Evolutionary conservation across 2,888 invertebrate species (phyloP), one percentile per base, ranked within the genome.

Genomic region (Spilarctia lutea): DNA sequence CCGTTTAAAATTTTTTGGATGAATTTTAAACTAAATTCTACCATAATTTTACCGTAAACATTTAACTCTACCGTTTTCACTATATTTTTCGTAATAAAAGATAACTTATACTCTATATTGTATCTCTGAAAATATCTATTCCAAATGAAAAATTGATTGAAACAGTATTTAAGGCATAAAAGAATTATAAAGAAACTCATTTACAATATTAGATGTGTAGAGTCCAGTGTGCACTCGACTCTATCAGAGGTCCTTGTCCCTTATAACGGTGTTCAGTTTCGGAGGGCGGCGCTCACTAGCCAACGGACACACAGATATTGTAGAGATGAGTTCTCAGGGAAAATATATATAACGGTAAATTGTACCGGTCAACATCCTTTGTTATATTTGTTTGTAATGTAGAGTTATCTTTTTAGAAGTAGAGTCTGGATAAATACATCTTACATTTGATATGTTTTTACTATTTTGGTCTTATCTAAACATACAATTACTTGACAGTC

Each of bases 241-340:
- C 79, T 84, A 84, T 71, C 71, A 71, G 79, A 89, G 92, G 90
- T 92, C 93, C 93, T 91, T 90, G 92, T 87, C 90, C 92, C 86
- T 80, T 71, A 83, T 90, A 92, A 91, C 91, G 91, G 91, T 86
- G 82, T 80, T 79, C 84, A 85, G 85, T 84, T 86, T 86, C 81
- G 81, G 82, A 81, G 80, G 79, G 81, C 75, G 78, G 77, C 76
- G 71, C 77, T 77, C 76, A 78, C 39, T 68, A 63, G 63, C 63
- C 63, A 30, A 60, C 60, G 27, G 60, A 27, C 60, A 60, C 30
- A 63, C 63, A 63, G 42, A 69, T 45, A 65, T 45, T 65, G 35
- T 68, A 72, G 35, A 75, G 68, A 48, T 60, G 39, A 42, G 69
- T 42, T 52, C 71, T 75, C 65, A 71, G 71, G 56, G 74, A 65